Evolutionary conservation across 2,113 vertebrate genomes (phyloP).

Genomic region (Trematomus loennbergii): DNA sequence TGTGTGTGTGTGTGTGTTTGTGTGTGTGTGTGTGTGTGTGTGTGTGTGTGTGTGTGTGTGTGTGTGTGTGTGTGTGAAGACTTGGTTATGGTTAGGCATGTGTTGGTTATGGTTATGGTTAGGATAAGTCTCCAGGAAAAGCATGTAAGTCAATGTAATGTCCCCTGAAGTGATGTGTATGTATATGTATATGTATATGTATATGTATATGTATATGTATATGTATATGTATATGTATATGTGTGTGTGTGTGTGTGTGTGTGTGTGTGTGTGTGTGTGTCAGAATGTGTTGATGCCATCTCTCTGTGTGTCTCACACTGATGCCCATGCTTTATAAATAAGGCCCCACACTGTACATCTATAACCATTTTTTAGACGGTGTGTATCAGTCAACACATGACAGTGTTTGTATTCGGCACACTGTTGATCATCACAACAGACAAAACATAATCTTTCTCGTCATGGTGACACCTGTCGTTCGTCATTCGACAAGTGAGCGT

Average conservation of each 20-base stretch:
- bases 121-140: no score
- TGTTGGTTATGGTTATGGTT: no score
- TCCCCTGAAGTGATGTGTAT: no score
- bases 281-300: background rate
- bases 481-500: conserved; percentile 2
- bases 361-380: background rate
- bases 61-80: background rate
- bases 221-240: no score
- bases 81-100: no score
- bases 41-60: no score
- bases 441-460: background rate
- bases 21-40: no score
- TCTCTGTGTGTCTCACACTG: background rate
- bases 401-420: background rate
- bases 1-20: no score
- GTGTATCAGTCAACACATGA: background rate
- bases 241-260: background rate
- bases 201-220: no score
- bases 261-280: background rate
- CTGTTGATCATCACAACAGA: background rate
- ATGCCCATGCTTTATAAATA: conserved; percentile 2
- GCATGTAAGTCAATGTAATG: no score
- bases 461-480: conserved; percentile 2
- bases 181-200: no score
- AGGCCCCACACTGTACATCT: background rate